Conservation (phyloP, 2,888 invertebrate genomes). For the Nemurella pictetii region DNA sequence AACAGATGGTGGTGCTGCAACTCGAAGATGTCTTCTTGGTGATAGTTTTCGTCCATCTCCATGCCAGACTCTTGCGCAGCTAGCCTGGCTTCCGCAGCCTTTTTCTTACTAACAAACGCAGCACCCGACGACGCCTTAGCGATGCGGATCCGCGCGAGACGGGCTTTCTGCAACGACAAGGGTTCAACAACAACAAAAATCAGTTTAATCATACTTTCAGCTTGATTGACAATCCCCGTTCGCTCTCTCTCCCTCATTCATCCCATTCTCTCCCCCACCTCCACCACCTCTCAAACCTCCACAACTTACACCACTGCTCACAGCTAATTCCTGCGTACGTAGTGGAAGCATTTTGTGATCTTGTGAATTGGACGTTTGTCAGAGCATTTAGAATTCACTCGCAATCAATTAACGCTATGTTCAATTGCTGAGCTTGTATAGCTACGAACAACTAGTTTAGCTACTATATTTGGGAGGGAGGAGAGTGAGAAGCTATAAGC, state of each 20-base stretch:
- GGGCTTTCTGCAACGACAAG: slow-evolving; percentile 85
- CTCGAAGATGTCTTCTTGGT: slow-evolving; percentile 97
- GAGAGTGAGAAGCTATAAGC: no score
- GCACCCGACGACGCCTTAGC: slow-evolving; percentile 99
- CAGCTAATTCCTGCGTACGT: background rate
- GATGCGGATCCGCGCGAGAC: slow-evolving; percentile 95
- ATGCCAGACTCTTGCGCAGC: slow-evolving; percentile 92
- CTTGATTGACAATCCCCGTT: no score
- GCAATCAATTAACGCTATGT: background rate
- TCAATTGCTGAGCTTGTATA: background rate
- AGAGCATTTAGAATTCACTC: background rate
- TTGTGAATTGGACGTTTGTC: background rate
- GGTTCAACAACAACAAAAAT: background rate
- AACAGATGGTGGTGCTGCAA: slow-evolving; percentile 98
- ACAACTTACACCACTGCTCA: no score
- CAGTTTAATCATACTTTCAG: no score
- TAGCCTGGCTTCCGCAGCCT: slow-evolving; percentile 93
- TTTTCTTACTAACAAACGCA: slow-evolving; percentile 97
- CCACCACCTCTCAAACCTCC: no score
- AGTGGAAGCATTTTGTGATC: background rate
- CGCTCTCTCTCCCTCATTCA: no score
- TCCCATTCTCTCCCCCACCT: no score
- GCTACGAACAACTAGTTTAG: no score
- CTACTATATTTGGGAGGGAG: background rate
- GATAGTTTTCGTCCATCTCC: slow-evolving; percentile 83